Evolutionary conservation across 2,797 vertebrate genomes (phyloP).

Genomic region (Poecilia picta): DNA sequence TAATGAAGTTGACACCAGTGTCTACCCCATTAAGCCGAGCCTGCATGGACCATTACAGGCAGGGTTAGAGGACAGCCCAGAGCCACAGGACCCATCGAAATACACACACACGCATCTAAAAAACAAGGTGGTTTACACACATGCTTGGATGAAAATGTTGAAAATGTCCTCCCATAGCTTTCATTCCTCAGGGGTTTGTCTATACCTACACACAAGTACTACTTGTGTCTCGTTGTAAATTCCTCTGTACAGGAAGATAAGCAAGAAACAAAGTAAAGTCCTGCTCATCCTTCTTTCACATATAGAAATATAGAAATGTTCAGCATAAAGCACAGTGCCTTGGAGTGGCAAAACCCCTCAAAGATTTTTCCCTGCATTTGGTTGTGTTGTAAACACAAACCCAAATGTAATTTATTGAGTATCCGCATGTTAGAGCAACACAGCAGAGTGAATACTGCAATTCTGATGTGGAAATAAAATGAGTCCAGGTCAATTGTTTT

Average conservation of each 20-base stretch:
- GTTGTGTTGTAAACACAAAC: neutral
- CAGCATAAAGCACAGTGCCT: neutral
- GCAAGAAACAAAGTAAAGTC: constrained; percentile 16
- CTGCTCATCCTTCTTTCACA: neutral
- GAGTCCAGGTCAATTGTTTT: neutral
- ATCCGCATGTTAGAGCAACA: neutral
- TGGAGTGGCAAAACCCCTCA: neutral
- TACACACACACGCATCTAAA: constrained; percentile 48
- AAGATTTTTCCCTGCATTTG: neutral
- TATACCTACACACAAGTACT: constrained; percentile 32
- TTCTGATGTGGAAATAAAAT: neutral
- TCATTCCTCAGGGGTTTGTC: constrained; percentile 50
- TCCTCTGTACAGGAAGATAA: constrained; percentile 26
- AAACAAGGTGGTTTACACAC: constrained; percentile 9
- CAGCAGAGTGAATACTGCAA: neutral
- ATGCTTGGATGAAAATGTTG: constrained; percentile 29
- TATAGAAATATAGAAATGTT: neutral
- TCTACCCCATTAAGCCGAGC: constrained; percentile 82
- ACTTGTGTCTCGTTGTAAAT: constrained; percentile 18
- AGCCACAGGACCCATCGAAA: constrained; percentile 65
- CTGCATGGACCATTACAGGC: constrained; percentile 83
- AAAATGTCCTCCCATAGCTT: constrained; percentile 45
- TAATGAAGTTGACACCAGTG: constrained; percentile 83
- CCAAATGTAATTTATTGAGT: neutral
- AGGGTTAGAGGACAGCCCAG: constrained; percentile 81